Conservation (phyloP, 2,888 invertebrate genomes). For the Synanthedon andrenaeformis region DNA sequence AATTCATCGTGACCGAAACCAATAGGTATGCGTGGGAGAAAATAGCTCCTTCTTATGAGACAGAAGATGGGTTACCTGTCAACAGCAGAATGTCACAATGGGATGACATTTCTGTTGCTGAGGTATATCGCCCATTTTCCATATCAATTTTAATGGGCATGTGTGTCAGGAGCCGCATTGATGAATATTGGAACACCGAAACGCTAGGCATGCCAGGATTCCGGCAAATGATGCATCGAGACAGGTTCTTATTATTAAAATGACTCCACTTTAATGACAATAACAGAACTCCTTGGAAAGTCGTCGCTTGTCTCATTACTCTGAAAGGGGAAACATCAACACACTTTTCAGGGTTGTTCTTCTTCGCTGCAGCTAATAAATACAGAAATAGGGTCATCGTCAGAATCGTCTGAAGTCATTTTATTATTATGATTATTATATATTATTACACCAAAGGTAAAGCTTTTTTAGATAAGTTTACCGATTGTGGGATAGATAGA, state of each 20-base stretch:
- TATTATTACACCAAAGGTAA: too few species aligned
- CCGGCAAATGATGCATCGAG: conserved; percentile 7
- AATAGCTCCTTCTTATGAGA: background rate
- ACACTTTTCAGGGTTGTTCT: conserved; percentile 9
- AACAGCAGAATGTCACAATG: background rate
- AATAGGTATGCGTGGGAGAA: conserved; percentile 1
- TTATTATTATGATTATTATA: too few species aligned
- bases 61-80: background rate
- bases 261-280: conserved; percentile 10
- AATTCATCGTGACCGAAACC: conserved; percentile 1
- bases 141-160: background rate
- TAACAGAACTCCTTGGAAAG: conserved; percentile 4
- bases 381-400: conserved; percentile 10
- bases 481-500: too few species aligned
- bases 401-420: too few species aligned
- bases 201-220: conserved; percentile 12
- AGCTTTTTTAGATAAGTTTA: too few species aligned
- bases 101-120: background rate
- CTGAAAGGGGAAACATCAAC: conserved; percentile 7
- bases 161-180: conserved; percentile 2
- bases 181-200: conserved; percentile 11
- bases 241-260: conserved; percentile 8
- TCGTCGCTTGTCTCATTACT: conserved; percentile 5
- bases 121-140: background rate
- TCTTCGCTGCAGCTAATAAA: conserved; percentile 11